These are phyloP conservation scores for Aix galericulata DNA, from an alignment of 2,113 vertebrate genomes.

Conservation along the genomic window DNA sequence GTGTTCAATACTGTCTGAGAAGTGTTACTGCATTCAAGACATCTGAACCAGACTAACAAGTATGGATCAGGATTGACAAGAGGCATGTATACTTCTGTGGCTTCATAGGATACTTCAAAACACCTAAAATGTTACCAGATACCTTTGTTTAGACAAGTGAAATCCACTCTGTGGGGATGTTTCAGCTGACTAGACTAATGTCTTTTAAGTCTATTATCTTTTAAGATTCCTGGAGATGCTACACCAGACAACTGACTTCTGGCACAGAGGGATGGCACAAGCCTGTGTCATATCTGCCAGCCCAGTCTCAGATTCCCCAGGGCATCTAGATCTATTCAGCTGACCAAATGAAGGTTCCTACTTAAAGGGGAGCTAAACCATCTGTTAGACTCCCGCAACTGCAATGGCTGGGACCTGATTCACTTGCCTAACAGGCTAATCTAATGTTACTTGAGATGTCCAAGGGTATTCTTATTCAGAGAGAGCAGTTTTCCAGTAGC, in stretches of 20 bases:
- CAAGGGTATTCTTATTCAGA: too few species aligned
- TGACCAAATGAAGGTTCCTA: not conserved
- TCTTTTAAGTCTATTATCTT: not conserved
- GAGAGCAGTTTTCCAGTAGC: not conserved
- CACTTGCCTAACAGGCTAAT: not conserved
- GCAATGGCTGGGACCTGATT: not conserved
- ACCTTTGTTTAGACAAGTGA: not conserved
- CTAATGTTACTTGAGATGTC: not conserved
- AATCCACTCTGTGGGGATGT: too few species aligned
- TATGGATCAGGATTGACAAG: not conserved
- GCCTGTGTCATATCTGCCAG: not conserved
- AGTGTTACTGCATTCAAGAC: not conserved
- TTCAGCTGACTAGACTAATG: not conserved
- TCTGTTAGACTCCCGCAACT: not conserved
- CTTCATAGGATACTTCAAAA: not conserved
- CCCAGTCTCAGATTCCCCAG: not conserved
- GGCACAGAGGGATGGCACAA: not conserved
- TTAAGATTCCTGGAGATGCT: not conserved
- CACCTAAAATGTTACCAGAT: not conserved
- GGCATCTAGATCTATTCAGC: not conserved
- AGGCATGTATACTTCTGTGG: rapidly evolving
- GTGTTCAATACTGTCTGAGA: not conserved
- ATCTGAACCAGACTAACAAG: not conserved
- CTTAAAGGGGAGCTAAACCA: not conserved
- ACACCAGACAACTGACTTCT: not conserved